Percentiles rank a stretch among this genome's conserved stretches.
phyloP scores from a whole-genome alignment of 2,113 vertebrate species.

The Lates calcarifer region DNA sequence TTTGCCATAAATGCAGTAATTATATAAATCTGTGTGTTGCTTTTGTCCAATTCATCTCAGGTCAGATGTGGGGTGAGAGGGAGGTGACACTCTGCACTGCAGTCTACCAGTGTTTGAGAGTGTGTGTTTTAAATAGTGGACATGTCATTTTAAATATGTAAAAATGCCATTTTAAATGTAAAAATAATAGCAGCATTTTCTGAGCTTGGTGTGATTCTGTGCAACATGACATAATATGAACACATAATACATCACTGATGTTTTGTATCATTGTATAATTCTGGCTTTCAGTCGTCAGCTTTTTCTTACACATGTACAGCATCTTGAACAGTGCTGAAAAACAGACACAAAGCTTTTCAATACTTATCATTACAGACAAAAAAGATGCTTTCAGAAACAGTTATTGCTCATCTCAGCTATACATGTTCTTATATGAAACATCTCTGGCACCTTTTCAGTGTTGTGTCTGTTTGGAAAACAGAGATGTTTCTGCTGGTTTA shows the following conservation, averaged over 20 bases:
- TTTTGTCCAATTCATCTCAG: not conserved
- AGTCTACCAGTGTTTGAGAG: not conserved
- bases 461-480: slow-evolving; percentile 20
- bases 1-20: not conserved
- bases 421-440: not conserved
- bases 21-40: not conserved
- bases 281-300: not conserved
- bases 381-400: not conserved
- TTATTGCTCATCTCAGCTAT: not conserved
- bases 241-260: not conserved
- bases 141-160: too few species aligned
- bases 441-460: not conserved
- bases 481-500: slow-evolving; percentile 18
- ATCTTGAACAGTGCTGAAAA: not conserved
- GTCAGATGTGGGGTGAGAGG: not conserved
- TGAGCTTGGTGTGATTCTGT: not conserved
- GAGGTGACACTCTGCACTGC: not conserved
- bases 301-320: not conserved
- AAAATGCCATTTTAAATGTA: too few species aligned
- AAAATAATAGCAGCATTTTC: not conserved
- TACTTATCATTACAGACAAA: not conserved
- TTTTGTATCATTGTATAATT: not conserved
- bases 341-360: not conserved
- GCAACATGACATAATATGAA: not conserved
- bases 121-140: too few species aligned